Percentiles rank a stretch among this genome's conserved stretches.
Evolutionary conservation across 1,140 invertebrate species (phyloP).

Genomic region (Caerostris darwini): DNA sequence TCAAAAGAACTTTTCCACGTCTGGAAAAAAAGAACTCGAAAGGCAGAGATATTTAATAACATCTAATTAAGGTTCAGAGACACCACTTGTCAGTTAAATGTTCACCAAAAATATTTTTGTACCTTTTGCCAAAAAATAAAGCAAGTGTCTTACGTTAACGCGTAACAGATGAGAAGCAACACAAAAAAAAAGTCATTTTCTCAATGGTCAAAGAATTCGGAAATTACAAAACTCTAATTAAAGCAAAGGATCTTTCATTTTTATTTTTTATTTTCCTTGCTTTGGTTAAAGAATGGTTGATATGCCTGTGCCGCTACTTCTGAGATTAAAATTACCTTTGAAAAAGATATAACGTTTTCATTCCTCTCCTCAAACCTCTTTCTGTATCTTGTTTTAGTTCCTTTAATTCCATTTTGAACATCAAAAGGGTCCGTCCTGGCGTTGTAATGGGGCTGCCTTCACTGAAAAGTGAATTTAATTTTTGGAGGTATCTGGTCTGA

Average conservation of each 20-base stretch:
- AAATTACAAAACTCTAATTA: not conserved
- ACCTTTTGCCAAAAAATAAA: too few species aligned
- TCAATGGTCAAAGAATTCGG: too few species aligned
- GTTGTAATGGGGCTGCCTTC: not conserved
- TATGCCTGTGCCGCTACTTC: slow-evolving; percentile 13
- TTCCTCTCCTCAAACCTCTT: slow-evolving; percentile 61
- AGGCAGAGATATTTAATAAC: too few species aligned
- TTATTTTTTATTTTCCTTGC: not conserved
- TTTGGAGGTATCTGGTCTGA: slow-evolving; percentile 42
- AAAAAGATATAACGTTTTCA: slow-evolving; percentile 68
- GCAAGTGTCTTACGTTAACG: too few species aligned
- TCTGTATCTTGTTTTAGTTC: slow-evolving; percentile 63
- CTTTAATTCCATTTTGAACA: slow-evolving; percentile 70
- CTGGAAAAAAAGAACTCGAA: too few species aligned
- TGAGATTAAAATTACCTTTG: slow-evolving; percentile 63
- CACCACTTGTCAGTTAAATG: too few species aligned
- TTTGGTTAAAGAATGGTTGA: slow-evolving; percentile 22
- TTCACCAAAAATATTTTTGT: too few species aligned
- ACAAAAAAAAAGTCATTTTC: too few species aligned
- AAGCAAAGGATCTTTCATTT: not conserved
- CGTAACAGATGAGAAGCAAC: too few species aligned
- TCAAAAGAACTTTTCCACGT: too few species aligned
- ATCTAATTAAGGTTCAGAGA: too few species aligned
- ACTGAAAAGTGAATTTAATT: slow-evolving; percentile 61
- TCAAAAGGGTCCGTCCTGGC: slow-evolving; percentile 41